Base-by-base conservation (phyloP, 2,888 invertebrate genomes). In the Ormyrus thymus region DNA sequence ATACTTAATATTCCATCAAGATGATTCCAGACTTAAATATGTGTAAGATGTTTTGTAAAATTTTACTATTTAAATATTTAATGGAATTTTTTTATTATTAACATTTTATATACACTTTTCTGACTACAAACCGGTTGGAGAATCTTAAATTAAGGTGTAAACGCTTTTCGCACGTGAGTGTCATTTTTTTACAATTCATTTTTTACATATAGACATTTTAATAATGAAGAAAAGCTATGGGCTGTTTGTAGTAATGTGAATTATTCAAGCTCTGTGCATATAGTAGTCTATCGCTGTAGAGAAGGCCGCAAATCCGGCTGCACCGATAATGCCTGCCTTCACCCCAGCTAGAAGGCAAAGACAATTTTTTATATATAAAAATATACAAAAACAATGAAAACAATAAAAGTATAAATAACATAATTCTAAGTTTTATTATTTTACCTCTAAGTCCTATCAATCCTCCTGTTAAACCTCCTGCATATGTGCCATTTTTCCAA, bases 271-370 rank as follows among this genome's bases (percentile, higher is more conserved):
- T 79, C 79, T 90, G 85, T 92, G 94, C 95, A 98, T 96, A 89
- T 98, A 98, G 90, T 98, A 98, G 90, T 99, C 99, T 85, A 99
- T 98, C 0, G 94, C 95, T 68, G 98, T 97, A 45, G 98, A 98
- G 91, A 99, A 99, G 15, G 97, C 96, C 68, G 99, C 99, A 92
- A 99, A 99, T 10, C 99, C 99, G 70, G 96, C 95, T 29, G 99
- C 99, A 53, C 99, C 99, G 84, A 98, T 91, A 55, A 98, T 84
- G 11, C 97, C 98, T 48, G 99, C 98, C 91, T 96, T 97, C 13
- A 98, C 90, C 70, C 98, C 98, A 89, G 98, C 98, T 96, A 91
- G 82, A 93, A 92, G 83, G 62, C 55, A 73, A 70, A 64, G 53
- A 78, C 64, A 68, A 66, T 61, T 80, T 79, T 79, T 76, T 78